Percentiles rank a stretch among this genome's conserved stretches.
These are phyloP conservation scores for Philotrypesis tridentata DNA, from an alignment of 1,140 invertebrate species.

Conservation along the genomic window DNA sequence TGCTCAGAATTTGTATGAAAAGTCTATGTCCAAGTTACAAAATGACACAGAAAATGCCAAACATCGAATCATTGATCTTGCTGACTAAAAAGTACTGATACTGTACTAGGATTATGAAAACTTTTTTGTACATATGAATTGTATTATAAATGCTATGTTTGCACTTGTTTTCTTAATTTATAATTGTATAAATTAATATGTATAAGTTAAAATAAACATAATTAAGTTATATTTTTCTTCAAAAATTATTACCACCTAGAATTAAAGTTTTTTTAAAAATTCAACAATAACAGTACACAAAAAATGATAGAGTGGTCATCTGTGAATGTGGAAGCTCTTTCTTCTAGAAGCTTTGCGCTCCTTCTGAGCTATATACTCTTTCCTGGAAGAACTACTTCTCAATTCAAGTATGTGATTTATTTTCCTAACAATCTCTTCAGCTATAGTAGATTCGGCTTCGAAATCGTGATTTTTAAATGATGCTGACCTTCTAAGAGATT, in stretches of 20 bases:
- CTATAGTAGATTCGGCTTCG: slow-evolving; percentile 83
- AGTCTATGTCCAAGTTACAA: slow-evolving; percentile 53
- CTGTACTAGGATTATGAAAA: neutral
- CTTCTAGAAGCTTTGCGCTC: slow-evolving; percentile 78
- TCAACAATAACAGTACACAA: slow-evolving; percentile 52
- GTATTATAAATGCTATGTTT: slow-evolving; percentile 7
- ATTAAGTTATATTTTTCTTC: slow-evolving; percentile 26
- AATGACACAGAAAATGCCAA: slow-evolving; percentile 46
- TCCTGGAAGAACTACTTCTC: slow-evolving; percentile 82
- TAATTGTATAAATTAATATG: slow-evolving; percentile 4
- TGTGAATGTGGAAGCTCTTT: slow-evolving; percentile 75
- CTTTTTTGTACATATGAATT: slow-evolving; percentile 17
- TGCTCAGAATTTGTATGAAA: slow-evolving; percentile 50
- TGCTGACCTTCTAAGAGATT: slow-evolving; percentile 71
- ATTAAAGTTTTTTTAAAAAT: slow-evolving; percentile 45
- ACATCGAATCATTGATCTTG: slow-evolving; percentile 52
- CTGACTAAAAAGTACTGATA: slow-evolving; percentile 25
- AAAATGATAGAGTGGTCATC: slow-evolving; percentile 63
- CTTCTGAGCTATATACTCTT: slow-evolving; percentile 82
- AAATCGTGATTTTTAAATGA: slow-evolving; percentile 91
- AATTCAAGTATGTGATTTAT: slow-evolving; percentile 91
- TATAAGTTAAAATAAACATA: slow-evolving; percentile 36
- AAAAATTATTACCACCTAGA: slow-evolving; percentile 15
- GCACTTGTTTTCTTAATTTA: neutral
- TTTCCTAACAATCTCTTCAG: slow-evolving; percentile 89